These are phyloP conservation scores for Lemur catta DNA, from an alignment of 2,797 vertebrate species.

Conservation along the genomic window DNA sequence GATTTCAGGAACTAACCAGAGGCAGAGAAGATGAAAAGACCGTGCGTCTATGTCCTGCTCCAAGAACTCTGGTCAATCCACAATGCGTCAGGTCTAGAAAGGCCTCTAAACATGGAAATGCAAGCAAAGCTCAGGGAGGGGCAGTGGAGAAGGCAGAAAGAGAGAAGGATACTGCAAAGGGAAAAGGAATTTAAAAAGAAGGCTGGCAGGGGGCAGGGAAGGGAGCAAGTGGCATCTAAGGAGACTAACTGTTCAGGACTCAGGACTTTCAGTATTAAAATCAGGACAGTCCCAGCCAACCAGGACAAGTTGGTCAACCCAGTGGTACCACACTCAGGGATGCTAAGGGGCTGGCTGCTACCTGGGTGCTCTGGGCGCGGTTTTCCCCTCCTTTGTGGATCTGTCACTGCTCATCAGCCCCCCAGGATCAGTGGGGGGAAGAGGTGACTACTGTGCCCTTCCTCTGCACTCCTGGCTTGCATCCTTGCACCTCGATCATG, in stretches of 20 bases:
- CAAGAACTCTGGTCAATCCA: not conserved
- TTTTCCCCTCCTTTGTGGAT: not conserved
- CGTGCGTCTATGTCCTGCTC: fast-evolving
- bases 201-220: not conserved
- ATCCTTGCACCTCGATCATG: not conserved
- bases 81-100: not conserved
- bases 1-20: not conserved
- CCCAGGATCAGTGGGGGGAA: not conserved
- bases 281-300: not conserved
- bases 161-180: not conserved
- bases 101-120: not conserved
- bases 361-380: not conserved
- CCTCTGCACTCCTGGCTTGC: not conserved
- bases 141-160: not conserved
- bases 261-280: not conserved
- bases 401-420: not conserved
- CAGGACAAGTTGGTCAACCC: not conserved
- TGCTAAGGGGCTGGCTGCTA: not conserved
- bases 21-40: not conserved
- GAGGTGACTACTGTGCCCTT: fast-evolving
- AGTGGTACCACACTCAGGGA: not conserved
- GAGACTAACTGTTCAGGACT: not conserved
- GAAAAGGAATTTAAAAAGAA: not conserved
- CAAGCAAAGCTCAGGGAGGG: not conserved
- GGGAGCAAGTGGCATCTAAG: not conserved